Conservation (phyloP, 2,888 invertebrate genomes). For the Drosophila diplacantha region DNA sequence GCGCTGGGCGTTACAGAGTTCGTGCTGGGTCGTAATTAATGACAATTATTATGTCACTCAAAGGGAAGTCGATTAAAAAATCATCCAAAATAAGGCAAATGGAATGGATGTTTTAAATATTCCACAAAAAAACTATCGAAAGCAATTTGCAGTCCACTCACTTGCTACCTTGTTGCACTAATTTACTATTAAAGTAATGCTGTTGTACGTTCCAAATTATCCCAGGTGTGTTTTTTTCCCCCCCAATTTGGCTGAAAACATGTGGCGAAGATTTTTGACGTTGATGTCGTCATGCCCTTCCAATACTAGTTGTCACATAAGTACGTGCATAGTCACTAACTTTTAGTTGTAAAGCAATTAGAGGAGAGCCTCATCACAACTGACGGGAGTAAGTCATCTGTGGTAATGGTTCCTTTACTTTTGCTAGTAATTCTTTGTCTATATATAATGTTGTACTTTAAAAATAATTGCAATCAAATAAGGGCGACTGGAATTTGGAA, state of each 20-base stretch:
- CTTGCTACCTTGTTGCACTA: constrained; percentile 14
- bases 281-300: constrained; percentile 19
- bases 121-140: neutral
- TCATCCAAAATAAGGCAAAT: constrained; percentile 18
- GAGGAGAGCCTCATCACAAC: neutral
- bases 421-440: too few relatives aligned
- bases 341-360: constrained; percentile 25
- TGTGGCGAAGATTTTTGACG: neutral
- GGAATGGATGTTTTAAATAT: constrained; percentile 6
- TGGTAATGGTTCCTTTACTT: constrained; percentile 11
- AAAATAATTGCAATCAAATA: too few relatives aligned
- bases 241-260: neutral
- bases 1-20: constrained; percentile 15
- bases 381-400: constrained; percentile 7
- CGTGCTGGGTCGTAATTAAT: constrained; percentile 36
- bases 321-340: constrained; percentile 1
- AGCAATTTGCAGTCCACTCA: neutral
- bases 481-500: too few relatives aligned
- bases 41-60: constrained; percentile 25
- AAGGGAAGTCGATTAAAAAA: constrained; percentile 22
- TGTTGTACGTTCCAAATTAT: constrained; percentile 23
- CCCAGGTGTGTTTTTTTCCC: constrained; percentile 4
- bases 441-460: neutral
- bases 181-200: constrained; percentile 31
- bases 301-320: neutral